Evolutionary conservation across 2,797 vertebrate genomes (phyloP).

Genomic region (Rhabdomys pumilio): DNA sequence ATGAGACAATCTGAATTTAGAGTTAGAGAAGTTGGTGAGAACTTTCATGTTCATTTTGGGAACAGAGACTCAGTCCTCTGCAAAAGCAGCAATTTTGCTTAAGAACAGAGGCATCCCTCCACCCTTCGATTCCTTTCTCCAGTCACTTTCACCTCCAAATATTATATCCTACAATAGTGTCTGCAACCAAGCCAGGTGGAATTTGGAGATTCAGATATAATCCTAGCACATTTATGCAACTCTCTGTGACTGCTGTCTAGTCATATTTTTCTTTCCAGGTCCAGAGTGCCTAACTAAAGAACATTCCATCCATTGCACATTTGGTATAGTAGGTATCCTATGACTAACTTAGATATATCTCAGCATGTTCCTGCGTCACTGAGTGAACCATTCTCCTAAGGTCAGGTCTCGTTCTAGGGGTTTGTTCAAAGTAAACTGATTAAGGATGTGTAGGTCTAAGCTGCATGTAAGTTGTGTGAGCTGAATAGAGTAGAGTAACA

Average conservation of each 20-base stretch:
- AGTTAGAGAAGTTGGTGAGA: background rate
- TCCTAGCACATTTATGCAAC: fast-evolving
- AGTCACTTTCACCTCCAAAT: background rate
- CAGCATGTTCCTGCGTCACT: background rate
- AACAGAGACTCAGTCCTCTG: background rate
- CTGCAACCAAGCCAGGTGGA: background rate
- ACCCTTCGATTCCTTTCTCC: background rate
- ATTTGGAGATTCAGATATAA: background rate
- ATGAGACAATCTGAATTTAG: background rate
- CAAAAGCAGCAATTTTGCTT: background rate
- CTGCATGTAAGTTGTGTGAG: background rate
- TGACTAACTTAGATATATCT: background rate
- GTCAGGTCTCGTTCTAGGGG: fast-evolving
- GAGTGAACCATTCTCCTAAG: background rate
- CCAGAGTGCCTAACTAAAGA: background rate
- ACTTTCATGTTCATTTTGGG: background rate
- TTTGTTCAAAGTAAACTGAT: background rate
- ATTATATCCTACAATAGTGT: background rate
- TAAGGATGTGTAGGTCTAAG: background rate
- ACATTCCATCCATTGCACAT: background rate
- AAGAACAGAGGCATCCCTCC: background rate
- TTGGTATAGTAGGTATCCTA: background rate
- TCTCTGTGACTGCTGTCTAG: background rate
- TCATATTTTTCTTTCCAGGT: background rate
- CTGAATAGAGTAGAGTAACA: fast-evolving